Evolutionary conservation across 2,888 invertebrate genomes (phyloP).

Genomic region (Erannis defoliaria): DNA sequence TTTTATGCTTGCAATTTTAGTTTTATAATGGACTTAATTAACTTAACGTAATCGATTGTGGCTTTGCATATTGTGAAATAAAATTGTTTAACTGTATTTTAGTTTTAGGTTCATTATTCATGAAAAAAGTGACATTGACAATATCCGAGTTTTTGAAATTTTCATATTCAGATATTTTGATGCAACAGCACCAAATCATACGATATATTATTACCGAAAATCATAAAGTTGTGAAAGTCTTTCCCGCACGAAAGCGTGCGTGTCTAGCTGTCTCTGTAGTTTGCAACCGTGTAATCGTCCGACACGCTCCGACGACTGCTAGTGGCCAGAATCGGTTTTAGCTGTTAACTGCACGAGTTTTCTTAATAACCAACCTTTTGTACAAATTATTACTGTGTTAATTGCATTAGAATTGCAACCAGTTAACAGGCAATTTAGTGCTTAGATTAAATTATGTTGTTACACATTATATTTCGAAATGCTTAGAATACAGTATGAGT

Average conservation of each 20-base stretch:
- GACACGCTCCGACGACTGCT: slow-evolving; percentile 53
- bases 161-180: no score
- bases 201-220: neutral
- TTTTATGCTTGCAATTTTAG: no score
- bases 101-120: no score
- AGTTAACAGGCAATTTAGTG: slow-evolving; percentile 29
- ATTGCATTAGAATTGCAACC: slow-evolving; percentile 40
- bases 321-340: slow-evolving; percentile 48
- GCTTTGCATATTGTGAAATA: no score
- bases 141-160: no score
- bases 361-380: slow-evolving; percentile 27
- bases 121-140: no score
- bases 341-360: slow-evolving; percentile 33
- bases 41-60: no score
- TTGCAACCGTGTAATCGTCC: slow-evolving; percentile 52
- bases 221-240: neutral
- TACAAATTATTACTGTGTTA: slow-evolving; percentile 35
- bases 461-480: slow-evolving; percentile 11
- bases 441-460: slow-evolving; percentile 18
- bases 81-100: no score
- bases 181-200: no score
- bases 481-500: neutral
- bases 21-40: no score
- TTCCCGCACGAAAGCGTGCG: slow-evolving; percentile 20
- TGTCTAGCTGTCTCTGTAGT: slow-evolving; percentile 4